phyloP scores from a whole-genome alignment of 2,113 vertebrate genomes.

The Caranx melampygus region DNA sequence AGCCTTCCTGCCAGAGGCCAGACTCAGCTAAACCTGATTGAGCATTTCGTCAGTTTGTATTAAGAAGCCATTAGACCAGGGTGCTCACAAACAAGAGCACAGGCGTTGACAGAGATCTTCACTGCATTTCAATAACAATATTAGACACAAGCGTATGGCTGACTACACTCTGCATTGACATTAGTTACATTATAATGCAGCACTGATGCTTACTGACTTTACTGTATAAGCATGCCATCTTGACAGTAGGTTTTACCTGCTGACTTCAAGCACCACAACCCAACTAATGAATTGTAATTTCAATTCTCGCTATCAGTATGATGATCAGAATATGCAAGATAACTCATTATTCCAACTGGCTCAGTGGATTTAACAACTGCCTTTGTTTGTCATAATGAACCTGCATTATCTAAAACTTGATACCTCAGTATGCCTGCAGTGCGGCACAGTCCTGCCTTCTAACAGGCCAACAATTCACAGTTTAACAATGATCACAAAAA shows the following conservation, averaged over 20 bases:
- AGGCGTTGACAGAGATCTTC: conserved; percentile 32
- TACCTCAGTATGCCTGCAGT: conserved; percentile 5
- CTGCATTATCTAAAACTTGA: conserved; percentile 32
- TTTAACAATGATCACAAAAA: conserved; percentile 11
- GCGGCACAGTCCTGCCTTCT: background rate
- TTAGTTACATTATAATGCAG: conserved; percentile 24
- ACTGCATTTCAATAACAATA: conserved; percentile 30
- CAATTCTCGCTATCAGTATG: conserved; percentile 27
- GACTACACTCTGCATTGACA: conserved; percentile 21
- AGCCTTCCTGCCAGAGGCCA: conserved; percentile 36
- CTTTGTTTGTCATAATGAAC: conserved; percentile 35
- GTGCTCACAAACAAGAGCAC: conserved; percentile 37
- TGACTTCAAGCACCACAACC: background rate
- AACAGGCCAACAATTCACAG: conserved; percentile 1
- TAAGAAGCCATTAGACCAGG: background rate
- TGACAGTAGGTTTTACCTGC: conserved; percentile 2
- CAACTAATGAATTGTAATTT: conserved; percentile 26
- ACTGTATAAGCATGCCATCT: conserved; percentile 18
- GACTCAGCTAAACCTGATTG: conserved; percentile 6
- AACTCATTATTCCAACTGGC: conserved; percentile 27
- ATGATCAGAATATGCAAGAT: conserved; percentile 44
- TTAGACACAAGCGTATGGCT: conserved; percentile 2
- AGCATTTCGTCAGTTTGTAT: conserved; percentile 43
- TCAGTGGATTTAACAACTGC: conserved; percentile 22
- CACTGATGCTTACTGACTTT: background rate